phyloP scores from a whole-genome alignment of 2,888 invertebrate species.

The Scaptomyza parva region DNA sequence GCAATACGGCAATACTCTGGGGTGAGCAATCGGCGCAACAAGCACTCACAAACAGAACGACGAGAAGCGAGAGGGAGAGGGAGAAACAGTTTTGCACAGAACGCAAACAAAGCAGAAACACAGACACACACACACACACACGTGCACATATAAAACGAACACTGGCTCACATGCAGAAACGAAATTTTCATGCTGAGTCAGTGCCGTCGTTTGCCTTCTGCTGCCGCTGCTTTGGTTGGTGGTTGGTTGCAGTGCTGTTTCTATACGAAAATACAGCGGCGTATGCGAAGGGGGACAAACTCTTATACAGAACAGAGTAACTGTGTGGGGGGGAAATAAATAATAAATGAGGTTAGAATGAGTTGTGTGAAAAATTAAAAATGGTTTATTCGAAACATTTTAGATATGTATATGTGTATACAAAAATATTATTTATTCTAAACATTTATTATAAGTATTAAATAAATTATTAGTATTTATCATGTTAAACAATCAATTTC shows the following conservation, averaged over 20 bases:
- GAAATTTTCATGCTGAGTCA: conserved; percentile 58
- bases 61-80: conserved; percentile 3
- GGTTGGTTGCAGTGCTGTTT: conserved; percentile 66
- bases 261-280: conserved; percentile 48
- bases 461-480: not conserved
- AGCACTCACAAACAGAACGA: conserved; percentile 5
- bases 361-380: not conserved
- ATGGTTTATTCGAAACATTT: too few relatives aligned
- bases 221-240: conserved; percentile 80
- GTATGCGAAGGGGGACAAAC: conserved; percentile 12
- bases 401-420: too few relatives aligned
- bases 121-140: conserved; percentile 6
- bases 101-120: not conserved
- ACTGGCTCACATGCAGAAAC: conserved; percentile 41
- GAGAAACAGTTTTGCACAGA: conserved; percentile 7
- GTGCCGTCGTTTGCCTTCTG: conserved; percentile 57
- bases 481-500: not conserved
- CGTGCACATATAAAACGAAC: too few relatives aligned
- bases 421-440: too few relatives aligned
- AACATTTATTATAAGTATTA: not conserved
- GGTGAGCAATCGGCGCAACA: conserved; percentile 4
- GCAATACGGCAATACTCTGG: conserved; percentile 43
- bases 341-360: not conserved
- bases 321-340: not conserved
- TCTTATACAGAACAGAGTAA: not conserved